A percentile compares a stretch with the other conserved stretches of the same genome.
phyloP scores from a whole-genome alignment of 2,888 invertebrate genomes.

The Acleris sparsana region DNA sequence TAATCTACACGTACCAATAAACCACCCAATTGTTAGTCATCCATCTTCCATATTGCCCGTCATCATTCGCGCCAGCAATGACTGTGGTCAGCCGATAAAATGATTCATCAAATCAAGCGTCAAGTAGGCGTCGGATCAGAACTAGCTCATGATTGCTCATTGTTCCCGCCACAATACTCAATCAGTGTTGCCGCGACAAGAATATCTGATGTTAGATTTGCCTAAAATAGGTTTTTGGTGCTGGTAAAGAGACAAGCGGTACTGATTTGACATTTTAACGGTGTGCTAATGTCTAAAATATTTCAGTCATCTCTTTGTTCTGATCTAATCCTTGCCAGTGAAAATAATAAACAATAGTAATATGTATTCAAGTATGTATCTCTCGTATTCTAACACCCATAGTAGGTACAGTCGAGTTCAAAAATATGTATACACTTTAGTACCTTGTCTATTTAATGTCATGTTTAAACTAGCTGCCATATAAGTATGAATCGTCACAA shows the following conservation, averaged over 20 bases:
- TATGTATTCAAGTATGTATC: no score
- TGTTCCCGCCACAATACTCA: slow-evolving; percentile 71
- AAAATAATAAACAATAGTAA: no score
- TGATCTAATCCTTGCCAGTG: no score
- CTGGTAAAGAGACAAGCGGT: slow-evolving; percentile 27
- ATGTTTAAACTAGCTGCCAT: no score
- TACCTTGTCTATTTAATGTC: no score
- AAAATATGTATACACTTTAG: no score
- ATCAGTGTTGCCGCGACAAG: slow-evolving; percentile 61
- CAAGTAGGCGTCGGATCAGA: slow-evolving; percentile 54
- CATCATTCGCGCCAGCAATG: slow-evolving; percentile 6
- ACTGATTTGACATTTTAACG: slow-evolving; percentile 29
- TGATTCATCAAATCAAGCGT: slow-evolving; percentile 38
- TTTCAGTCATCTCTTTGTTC: no score
- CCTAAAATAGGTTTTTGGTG: slow-evolving; percentile 46
- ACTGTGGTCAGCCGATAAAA: slow-evolving; percentile 16
- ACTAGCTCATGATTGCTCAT: slow-evolving; percentile 70
- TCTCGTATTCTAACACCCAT: no score
- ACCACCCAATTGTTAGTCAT: background rate
- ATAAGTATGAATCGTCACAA: no score
- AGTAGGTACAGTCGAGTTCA: no score
- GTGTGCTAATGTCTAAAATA: slow-evolving; percentile 3
- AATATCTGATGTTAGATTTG: slow-evolving; percentile 50
- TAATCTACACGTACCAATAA: no score
- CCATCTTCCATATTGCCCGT: background rate